phyloP scores from a whole-genome alignment of 2,888 invertebrate genomes.

The Ormyrus nitidulus region DNA sequence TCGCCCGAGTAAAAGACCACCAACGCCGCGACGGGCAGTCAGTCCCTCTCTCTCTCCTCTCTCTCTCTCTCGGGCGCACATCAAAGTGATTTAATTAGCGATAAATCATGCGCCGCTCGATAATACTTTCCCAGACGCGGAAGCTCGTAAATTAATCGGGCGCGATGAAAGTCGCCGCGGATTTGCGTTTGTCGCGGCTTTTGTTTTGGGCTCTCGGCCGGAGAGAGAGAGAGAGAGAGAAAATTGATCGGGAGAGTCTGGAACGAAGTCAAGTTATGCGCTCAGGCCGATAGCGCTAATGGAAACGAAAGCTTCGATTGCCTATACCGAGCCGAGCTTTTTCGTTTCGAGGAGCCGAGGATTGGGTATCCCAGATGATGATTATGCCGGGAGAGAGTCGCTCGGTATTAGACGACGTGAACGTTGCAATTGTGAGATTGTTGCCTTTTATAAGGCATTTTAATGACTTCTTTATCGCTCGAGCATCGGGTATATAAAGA shows the following conservation, averaged over 20 bases:
- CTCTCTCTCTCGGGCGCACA: slow-evolving; percentile 16
- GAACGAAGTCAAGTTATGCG: slow-evolving; percentile 3
- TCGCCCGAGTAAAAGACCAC: slow-evolving; percentile 30
- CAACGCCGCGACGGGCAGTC: slow-evolving; percentile 17
- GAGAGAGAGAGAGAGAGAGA: background rate
- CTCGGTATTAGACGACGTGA: too few relatives aligned
- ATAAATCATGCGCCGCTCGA: slow-evolving; percentile 59
- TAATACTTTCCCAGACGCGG: slow-evolving; percentile 25
- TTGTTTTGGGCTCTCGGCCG: background rate
- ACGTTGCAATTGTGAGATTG: too few relatives aligned
- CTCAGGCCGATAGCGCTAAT: background rate
- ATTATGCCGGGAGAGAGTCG: too few relatives aligned
- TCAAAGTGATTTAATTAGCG: slow-evolving; percentile 62
- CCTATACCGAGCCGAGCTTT: background rate
- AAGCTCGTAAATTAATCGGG: slow-evolving; percentile 50
- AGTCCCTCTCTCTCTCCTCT: too few relatives aligned
- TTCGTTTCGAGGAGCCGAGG: too few relatives aligned
- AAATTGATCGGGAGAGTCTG: background rate
- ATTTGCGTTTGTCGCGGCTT: background rate
- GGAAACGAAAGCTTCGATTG: slow-evolving; percentile 7
- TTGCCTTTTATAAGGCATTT: too few relatives aligned
- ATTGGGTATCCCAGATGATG: too few relatives aligned
- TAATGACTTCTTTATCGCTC: too few relatives aligned
- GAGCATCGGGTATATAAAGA: too few relatives aligned
- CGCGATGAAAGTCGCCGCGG: slow-evolving; percentile 29